phyloP scores from a whole-genome alignment of 2,888 invertebrate genomes.

The Rosalia funebris region DNA sequence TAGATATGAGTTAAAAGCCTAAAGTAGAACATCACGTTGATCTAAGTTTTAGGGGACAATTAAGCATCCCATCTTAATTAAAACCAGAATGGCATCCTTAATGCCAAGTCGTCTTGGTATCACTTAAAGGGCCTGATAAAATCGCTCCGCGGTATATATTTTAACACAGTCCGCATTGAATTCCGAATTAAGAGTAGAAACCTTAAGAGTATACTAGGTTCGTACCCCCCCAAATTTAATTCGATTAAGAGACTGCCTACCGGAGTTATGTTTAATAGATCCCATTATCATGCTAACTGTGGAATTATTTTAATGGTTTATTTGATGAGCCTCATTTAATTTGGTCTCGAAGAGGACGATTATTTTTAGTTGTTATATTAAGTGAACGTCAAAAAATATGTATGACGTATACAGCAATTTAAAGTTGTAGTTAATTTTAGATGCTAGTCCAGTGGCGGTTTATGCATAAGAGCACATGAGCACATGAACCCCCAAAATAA shows the following conservation, averaged over 20 bases:
- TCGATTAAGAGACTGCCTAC: conserved; percentile 16
- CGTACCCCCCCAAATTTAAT: conserved; percentile 17
- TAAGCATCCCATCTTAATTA: conserved; percentile 62
- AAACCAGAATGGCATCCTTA: conserved; percentile 58
- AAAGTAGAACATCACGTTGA: conserved; percentile 47
- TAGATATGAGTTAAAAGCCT: conserved; percentile 27
- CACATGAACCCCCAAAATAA: no score
- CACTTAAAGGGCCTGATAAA: conserved; percentile 53
- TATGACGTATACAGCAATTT: no score
- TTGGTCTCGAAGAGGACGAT: background rate
- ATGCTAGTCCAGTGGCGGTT: no score
- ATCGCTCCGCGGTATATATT: conserved; percentile 53
- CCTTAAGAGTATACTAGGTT: conserved; percentile 2
- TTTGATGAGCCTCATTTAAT: background rate
- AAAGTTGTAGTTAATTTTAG: no score
- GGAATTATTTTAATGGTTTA: conserved; percentile 14
- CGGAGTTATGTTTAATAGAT: conserved; percentile 18
- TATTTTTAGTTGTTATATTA: background rate
- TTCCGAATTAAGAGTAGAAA: conserved; percentile 57
- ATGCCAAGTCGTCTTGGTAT: conserved; percentile 56
- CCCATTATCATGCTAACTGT: conserved; percentile 16
- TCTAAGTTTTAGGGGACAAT: conserved; percentile 52
- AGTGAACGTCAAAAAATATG: no score
- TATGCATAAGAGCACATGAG: no score
- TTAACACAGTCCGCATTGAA: conserved; percentile 59